Base-by-base conservation (phyloP, 2,113 vertebrate species). In the Electrona antarctica region DNA sequence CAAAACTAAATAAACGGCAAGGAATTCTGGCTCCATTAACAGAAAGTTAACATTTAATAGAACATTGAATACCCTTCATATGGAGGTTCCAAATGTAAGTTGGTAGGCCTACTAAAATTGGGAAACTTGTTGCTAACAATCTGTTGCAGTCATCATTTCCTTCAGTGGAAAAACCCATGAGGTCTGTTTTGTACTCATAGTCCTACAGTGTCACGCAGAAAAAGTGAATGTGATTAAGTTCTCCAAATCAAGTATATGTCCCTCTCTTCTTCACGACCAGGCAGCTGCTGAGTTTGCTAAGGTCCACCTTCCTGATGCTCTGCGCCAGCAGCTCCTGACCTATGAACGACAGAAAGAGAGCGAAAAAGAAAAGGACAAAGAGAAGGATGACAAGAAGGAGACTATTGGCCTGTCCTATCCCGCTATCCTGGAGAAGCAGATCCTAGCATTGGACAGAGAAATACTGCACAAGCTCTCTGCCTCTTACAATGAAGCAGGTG, bases 401-500 rank as follows among this genome's bases (percentile, higher is more conserved):
- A 93, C 93, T 58, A 94, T 94, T 0, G 93, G 95, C 7, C 85
- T 94, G 55, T 96, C 95, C 48, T 97, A 96, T 79, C 95, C 96
- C 12, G 95, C 94, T 72, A 98, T 99, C 86, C 93, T 99, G 80
- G 95, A 96, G 81, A 95, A 99, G 85, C 96, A 99, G 88, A 99
- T 99, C 83, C 83, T 98, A 2, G 93, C 92, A 0, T 89, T 99
- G 60, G 98, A 99, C 85, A 90, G 93, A 79, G 96, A 98, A 79
- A 95, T 99, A 90, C 91, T 99, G 78, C 96, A 97, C 66, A 98
- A 98, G 79, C 88, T 99, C 15, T 95, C 96, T 0, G 94, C 95
- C 1, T 93, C 94, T 64, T 98, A 97, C 7, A 97, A 99, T 9
- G 97, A 99, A 93, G 97, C 98, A 94, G 98, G 98, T 99, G 89